Conservation (phyloP, 2,797 vertebrate genomes). For the Peromyscus melanophrys region DNA sequence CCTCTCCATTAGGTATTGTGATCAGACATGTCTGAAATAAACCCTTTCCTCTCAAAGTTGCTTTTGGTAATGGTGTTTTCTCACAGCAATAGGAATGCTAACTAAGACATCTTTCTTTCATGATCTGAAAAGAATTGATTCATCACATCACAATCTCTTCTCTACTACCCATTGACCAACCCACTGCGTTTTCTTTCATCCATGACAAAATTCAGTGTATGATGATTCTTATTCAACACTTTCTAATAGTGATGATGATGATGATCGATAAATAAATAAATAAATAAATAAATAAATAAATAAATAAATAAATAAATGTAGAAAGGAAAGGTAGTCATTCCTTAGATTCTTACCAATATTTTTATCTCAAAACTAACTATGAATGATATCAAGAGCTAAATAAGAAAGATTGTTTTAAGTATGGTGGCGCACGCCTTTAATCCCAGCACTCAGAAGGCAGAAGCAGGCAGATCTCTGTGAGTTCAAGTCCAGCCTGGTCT, state of each 20-base stretch:
- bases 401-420: not conserved
- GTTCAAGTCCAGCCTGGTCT: not conserved
- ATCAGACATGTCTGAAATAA: not conserved
- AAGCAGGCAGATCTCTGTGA: not conserved
- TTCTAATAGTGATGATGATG: not conserved
- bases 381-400: constrained; percentile 39
- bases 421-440: not conserved
- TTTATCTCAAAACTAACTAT: constrained; percentile 31
- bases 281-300: too few relatives aligned
- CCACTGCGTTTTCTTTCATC: not conserved
- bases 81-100: not conserved
- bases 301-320: not conserved
- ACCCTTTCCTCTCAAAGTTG: not conserved
- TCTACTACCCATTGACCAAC: not conserved
- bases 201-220: not conserved
- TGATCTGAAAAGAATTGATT: not conserved
- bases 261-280: not conserved
- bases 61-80: not conserved
- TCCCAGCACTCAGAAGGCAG: not conserved
- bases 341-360: constrained; percentile 18
- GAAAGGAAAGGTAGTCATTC: constrained; percentile 5
- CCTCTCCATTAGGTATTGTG: not conserved
- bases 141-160: not conserved
- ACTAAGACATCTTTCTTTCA: not conserved
- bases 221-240: not conserved